phyloP scores from a whole-genome alignment of 2,113 vertebrate genomes.

The Nycticryphes semicollaris region DNA sequence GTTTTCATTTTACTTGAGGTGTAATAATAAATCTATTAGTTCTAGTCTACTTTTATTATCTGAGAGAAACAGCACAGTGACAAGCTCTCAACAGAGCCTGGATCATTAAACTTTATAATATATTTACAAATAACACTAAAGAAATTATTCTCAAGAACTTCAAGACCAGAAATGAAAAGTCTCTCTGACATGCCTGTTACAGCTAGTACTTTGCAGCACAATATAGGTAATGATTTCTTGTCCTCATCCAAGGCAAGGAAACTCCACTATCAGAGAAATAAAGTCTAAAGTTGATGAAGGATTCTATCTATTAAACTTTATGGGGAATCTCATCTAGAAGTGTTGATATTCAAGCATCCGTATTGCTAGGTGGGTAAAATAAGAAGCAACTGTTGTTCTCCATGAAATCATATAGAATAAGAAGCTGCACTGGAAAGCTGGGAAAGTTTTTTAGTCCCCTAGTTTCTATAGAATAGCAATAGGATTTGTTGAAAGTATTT shows the following conservation, averaged over 20 bases:
- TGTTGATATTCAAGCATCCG: background rate
- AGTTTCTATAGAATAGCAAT: background rate
- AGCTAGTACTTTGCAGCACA: background rate
- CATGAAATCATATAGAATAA: background rate
- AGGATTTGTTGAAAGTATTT: background rate
- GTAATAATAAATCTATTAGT: background rate
- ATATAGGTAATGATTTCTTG: background rate
- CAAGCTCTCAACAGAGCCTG: background rate
- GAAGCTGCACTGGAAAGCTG: background rate
- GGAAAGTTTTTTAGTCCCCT: background rate
- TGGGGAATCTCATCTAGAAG: background rate
- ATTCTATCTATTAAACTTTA: background rate
- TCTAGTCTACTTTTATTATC: background rate
- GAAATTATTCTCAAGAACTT: background rate
- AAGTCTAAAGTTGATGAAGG: background rate
- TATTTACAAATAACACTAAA: background rate
- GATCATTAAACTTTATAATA: background rate
- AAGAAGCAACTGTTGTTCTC: background rate
- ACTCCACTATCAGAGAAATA: background rate
- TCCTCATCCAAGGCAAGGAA: background rate
- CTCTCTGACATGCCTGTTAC: background rate
- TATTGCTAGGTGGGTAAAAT: background rate
- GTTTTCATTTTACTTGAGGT: background rate
- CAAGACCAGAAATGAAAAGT: background rate
- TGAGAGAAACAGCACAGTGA: background rate